Evolutionary conservation across 1,140 invertebrate genomes (phyloP).

Genomic region (Neodiprion fabricii): DNA sequence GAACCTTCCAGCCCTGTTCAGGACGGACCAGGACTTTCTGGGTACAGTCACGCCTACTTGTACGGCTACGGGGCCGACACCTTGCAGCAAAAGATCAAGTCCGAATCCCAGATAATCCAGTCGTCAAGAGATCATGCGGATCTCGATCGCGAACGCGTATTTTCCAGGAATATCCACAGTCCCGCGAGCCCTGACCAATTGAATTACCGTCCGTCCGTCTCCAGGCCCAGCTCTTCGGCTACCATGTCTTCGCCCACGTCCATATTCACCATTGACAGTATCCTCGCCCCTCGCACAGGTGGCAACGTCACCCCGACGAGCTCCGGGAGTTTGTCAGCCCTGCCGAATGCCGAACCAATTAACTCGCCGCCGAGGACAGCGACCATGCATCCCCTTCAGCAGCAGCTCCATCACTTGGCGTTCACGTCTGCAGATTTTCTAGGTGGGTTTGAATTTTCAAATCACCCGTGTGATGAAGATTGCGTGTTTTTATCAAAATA

Average conservation of each 20-base stretch:
- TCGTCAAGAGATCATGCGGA: conserved; percentile 24
- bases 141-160: conserved; percentile 27
- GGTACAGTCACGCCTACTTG: conserved; percentile 41
- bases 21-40: conserved; percentile 45
- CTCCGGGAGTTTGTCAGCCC: conserved; percentile 30
- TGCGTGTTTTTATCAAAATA: no score
- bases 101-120: conserved; percentile 34
- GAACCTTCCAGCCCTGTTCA: conserved; percentile 52
- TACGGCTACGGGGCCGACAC: conserved; percentile 40
- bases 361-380: conserved; percentile 36
- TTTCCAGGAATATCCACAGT: conserved; percentile 33
- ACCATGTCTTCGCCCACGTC: conserved; percentile 67
- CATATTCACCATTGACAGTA: conserved; percentile 82
- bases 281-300: conserved; percentile 69
- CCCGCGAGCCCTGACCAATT: conserved; percentile 27
- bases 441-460: conserved; percentile 63
- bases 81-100: conserved; percentile 35
- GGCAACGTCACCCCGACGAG: conserved; percentile 40
- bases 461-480: no score
- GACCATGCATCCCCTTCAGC: conserved; percentile 53
- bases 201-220: neutral
- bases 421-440: conserved; percentile 75
- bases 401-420: conserved; percentile 66
- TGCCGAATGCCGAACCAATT: conserved; percentile 41
- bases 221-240: conserved; percentile 48